Evolutionary conservation across 2,797 vertebrate genomes (phyloP).

Genomic region (Pipistrellus pipistrellus): DNA sequence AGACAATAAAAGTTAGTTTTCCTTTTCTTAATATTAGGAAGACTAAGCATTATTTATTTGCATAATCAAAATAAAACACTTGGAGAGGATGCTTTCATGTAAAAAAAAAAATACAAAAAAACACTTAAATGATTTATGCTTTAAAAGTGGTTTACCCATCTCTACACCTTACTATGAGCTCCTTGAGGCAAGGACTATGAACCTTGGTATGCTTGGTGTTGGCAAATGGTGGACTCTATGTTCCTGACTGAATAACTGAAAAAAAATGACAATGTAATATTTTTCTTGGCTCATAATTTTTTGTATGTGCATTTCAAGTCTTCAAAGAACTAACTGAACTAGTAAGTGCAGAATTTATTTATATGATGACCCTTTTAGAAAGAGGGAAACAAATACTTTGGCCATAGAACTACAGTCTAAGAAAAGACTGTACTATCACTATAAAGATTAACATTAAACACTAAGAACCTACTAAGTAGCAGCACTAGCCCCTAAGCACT

Average conservation of each 20-base stretch:
- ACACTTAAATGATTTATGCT: conserved; percentile 25
- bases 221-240: not conserved
- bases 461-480: conserved; percentile 29
- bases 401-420: not conserved
- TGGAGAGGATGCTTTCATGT: conserved; percentile 1
- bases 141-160: conserved; percentile 16
- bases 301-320: conserved; percentile 48
- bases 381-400: conserved; percentile 42
- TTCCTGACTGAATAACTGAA: conserved; percentile 35
- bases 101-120: not conserved
- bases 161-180: not conserved
- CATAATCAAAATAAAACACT: conserved; percentile 41
- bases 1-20: conserved; percentile 60
- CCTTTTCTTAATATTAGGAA: conserved; percentile 63
- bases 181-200: not conserved
- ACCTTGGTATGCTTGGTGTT: not conserved
- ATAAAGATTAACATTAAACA: conserved; percentile 29
- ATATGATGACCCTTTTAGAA: not conserved
- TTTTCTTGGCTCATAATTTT: conserved; percentile 40
- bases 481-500: conserved; percentile 33
- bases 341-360: conserved; percentile 31
- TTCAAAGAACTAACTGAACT: conserved; percentile 17
- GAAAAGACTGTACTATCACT: conserved; percentile 6
- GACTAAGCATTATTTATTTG: conserved; percentile 6
- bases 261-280: conserved; percentile 16